phyloP scores from a whole-genome alignment of 2,888 invertebrate species.

The Dichetophora obliterata region DNA sequence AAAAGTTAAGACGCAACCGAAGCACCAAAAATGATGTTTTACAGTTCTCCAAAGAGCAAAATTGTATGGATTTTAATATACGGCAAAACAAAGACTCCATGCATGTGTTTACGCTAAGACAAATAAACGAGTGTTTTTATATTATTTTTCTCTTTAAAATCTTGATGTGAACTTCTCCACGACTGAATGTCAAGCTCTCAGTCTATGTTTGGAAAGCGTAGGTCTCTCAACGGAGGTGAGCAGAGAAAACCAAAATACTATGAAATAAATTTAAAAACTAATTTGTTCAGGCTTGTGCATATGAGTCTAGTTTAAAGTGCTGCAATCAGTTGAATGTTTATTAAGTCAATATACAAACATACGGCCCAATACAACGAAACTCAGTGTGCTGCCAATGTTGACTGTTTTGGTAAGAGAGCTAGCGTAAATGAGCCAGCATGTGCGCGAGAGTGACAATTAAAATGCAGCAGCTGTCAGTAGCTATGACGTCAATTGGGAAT shows the following conservation, averaged over 20 bases:
- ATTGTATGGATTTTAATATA: background rate
- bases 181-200: background rate
- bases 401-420: background rate
- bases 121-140: background rate
- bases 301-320: background rate
- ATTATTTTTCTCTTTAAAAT: background rate
- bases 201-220: conserved; percentile 1
- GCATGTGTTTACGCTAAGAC: background rate
- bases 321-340: too few relatives aligned
- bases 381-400: background rate
- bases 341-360: background rate
- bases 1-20: too few relatives aligned
- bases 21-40: too few relatives aligned
- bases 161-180: background rate
- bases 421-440: background rate
- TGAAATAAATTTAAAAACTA: background rate
- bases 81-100: background rate
- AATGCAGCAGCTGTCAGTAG: conserved; percentile 6
- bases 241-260: background rate
- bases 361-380: background rate
- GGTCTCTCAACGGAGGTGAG: background rate
- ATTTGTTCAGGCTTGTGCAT: background rate
- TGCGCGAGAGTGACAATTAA: background rate
- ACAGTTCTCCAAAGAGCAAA: too few relatives aligned
- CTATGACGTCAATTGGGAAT: conserved; percentile 23